These are phyloP conservation scores for Entomyzon cyanotis DNA, from an alignment of 2,113 vertebrate genomes.

Conservation along the genomic window DNA sequence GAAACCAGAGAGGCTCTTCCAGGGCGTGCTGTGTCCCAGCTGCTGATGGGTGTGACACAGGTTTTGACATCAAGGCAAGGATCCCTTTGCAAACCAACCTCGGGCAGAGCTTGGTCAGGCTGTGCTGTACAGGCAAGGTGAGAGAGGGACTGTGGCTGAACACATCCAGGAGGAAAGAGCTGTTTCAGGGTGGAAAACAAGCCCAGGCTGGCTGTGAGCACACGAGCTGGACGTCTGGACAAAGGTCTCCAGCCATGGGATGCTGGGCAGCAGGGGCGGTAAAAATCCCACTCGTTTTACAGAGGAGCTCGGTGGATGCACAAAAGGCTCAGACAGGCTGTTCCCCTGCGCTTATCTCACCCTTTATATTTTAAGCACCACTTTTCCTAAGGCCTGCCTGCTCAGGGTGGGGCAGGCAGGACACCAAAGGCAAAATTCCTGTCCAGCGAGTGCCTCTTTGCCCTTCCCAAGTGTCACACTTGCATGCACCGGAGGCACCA, in stretches of 20 bases:
- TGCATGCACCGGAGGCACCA: rapidly evolving
- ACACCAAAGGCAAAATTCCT: background rate
- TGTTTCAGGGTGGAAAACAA: background rate
- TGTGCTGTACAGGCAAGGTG: background rate
- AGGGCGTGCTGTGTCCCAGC: background rate
- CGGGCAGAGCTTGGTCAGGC: background rate
- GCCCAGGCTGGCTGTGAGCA: background rate
- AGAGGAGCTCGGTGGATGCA: background rate
- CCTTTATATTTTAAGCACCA: background rate
- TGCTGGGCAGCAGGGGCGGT: background rate
- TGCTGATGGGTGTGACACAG: too few relatives aligned
- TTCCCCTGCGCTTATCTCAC: background rate
- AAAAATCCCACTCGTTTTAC: background rate
- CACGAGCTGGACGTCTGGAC: rapidly evolving
- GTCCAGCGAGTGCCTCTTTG: background rate
- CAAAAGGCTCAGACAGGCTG: background rate
- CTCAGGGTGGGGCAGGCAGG: background rate
- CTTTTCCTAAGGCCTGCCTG: background rate
- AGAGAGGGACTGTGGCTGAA: background rate
- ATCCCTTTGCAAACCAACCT: background rate
- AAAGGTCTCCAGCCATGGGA: background rate
- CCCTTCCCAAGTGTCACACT: background rate
- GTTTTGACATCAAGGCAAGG: background rate
- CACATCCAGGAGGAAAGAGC: background rate
- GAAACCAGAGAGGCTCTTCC: background rate